A percentile compares a stretch with the other conserved stretches of the same genome.
Evolutionary conservation across 37 sponge, comb jelly and placozoan species (phyloP).

Genomic region (Ianthella basta): DNA sequence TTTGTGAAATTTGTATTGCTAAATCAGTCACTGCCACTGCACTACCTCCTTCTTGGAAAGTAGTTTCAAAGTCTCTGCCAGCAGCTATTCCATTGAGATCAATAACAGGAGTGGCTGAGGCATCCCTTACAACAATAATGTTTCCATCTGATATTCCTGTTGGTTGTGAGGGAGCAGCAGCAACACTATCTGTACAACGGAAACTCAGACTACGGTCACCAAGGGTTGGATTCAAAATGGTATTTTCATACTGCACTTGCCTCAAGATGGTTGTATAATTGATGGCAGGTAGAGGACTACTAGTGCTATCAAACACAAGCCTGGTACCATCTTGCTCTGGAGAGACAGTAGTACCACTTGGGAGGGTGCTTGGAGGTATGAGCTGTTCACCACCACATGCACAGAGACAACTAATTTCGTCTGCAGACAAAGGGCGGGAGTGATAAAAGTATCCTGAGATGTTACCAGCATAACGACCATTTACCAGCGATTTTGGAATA

Average conservation of each 20-base stretch:
- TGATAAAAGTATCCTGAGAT: constrained; percentile 61
- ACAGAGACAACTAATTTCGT: constrained; percentile 55
- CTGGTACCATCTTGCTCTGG: not conserved
- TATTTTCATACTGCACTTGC: constrained; percentile 50
- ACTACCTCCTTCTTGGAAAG: constrained; percentile 9
- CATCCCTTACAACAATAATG: constrained; percentile 42
- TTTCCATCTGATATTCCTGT: constrained; percentile 25
- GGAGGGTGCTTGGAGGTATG: constrained; percentile 24
- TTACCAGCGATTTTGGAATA: constrained; percentile 23
- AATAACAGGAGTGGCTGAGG: constrained; percentile 49
- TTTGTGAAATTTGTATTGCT: not conserved
- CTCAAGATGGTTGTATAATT: constrained; percentile 47
- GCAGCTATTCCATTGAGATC: constrained; percentile 30
- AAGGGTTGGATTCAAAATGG: constrained; percentile 32
- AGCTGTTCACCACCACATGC: constrained; percentile 71
- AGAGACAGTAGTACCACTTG: constrained; percentile 30
- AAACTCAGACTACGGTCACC: constrained; percentile 42
- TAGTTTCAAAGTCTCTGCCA: constrained; percentile 42
- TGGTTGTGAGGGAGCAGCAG: not conserved
- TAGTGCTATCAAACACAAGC: not conserved
- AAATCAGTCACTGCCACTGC: not conserved
- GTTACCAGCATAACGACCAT: constrained; percentile 52
- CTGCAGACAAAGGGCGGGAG: constrained; percentile 30
- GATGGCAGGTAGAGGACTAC: constrained; percentile 11
- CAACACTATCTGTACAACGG: constrained; percentile 24